Evolutionary conservation across 2,113 vertebrate species (phyloP).

Genomic region (Dasyornis broadbenti): DNA sequence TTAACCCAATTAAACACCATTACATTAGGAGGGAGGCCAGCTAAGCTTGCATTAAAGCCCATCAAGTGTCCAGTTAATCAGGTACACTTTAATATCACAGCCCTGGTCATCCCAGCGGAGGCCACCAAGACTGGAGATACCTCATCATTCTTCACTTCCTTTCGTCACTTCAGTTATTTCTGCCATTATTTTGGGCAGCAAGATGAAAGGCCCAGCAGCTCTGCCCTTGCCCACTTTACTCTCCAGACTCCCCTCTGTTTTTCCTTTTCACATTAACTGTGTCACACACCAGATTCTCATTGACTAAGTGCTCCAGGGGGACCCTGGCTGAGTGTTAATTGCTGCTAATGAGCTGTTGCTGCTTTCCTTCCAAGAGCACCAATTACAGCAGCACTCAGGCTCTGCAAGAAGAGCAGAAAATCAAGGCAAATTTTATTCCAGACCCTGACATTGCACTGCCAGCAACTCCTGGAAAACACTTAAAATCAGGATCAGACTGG

Average conservation of each 20-base stretch:
- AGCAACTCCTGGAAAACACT: neutral
- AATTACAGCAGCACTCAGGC: neutral
- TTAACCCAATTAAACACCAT: neutral
- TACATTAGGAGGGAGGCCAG: neutral
- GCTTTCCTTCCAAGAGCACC: constrained; percentile 34
- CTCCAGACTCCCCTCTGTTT: neutral
- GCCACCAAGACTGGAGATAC: neutral
- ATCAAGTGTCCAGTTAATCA: neutral
- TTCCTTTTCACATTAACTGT: constrained; percentile 19
- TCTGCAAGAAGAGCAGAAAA: neutral
- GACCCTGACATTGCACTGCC: neutral
- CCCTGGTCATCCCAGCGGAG: neutral
- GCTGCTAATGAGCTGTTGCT: constrained; percentile 52
- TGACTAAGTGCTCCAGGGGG: constrained; percentile 31
- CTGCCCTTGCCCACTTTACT: neutral
- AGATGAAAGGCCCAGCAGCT: neutral
- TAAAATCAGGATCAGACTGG: neutral
- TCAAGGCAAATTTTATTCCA: neutral
- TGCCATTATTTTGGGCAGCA: neutral
- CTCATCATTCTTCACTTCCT: neutral
- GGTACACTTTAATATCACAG: neutral
- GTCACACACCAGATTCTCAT: constrained; percentile 39
- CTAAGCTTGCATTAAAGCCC: neutral
- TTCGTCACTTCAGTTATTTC: neutral
- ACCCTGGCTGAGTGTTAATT: constrained; percentile 50